These are phyloP conservation scores for Etheostoma perlongum DNA, from an alignment of 2,797 vertebrate genomes.

Conservation along the genomic window DNA sequence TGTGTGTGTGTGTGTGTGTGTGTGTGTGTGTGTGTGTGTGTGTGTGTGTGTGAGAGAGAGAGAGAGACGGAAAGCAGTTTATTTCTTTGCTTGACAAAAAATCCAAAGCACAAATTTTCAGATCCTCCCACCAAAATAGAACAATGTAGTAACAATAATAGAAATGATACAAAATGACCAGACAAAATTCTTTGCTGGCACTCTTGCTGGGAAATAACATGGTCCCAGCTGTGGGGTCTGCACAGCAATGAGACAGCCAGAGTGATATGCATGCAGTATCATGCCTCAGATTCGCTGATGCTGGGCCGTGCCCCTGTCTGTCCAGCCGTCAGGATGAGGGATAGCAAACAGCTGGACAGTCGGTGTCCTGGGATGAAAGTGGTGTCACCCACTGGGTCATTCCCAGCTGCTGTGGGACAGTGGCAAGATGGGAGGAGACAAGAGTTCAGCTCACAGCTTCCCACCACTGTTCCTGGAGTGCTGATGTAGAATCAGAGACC, in stretches of 20 bases:
- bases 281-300: slow-evolving; percentile 43
- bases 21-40: neutral
- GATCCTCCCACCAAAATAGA: neutral
- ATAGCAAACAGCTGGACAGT: slow-evolving; percentile 85
- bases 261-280: slow-evolving; percentile 65
- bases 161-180: neutral
- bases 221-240: slow-evolving; percentile 54
- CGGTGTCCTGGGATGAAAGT: slow-evolving; percentile 69
- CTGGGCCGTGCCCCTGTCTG: slow-evolving; percentile 56
- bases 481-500: slow-evolving; percentile 19
- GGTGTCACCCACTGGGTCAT: slow-evolving; percentile 63
- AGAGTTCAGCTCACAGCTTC: slow-evolving; percentile 43
- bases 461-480: slow-evolving; percentile 44
- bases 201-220: slow-evolving; percentile 39
- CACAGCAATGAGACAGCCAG: slow-evolving; percentile 18
- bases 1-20: neutral
- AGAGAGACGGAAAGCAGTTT: neutral
- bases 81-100: neutral
- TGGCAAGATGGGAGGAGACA: slow-evolving; percentile 54
- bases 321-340: slow-evolving; percentile 82
- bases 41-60: neutral
- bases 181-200: slow-evolving; percentile 7
- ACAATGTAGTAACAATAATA: neutral
- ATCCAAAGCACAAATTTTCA: neutral
- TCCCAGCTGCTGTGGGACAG: slow-evolving; percentile 78